phyloP scores from a whole-genome alignment of 1,140 invertebrate genomes.

The Pachypeltis micranthus region DNA sequence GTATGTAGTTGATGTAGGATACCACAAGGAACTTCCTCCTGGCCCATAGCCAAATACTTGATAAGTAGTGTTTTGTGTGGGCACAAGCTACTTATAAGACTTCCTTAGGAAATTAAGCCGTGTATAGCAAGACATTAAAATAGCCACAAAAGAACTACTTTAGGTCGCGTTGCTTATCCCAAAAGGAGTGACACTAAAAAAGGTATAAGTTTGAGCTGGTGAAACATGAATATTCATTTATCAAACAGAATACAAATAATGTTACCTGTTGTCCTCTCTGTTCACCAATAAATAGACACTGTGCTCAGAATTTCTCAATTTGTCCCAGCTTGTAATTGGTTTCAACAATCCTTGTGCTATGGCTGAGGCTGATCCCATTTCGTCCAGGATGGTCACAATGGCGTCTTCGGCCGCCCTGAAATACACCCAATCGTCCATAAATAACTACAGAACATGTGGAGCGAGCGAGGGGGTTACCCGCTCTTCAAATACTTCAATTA shows the following conservation, averaged over 20 bases:
- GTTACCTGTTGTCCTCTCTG: constrained; percentile 35
- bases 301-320: constrained; percentile 52
- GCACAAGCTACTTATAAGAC: neutral
- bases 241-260: neutral
- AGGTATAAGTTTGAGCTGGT: neutral
- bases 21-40: too few relatives aligned
- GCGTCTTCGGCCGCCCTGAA: constrained; percentile 49
- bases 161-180: neutral
- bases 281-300: constrained; percentile 56
- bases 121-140: neutral
- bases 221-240: neutral
- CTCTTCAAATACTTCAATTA: neutral
- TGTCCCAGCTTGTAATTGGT: constrained; percentile 54
- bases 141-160: neutral
- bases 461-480: neutral
- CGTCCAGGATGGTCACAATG: constrained; percentile 51
- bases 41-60: too few relatives aligned
- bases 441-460: neutral
- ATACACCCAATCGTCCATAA: constrained; percentile 18
- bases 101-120: neutral
- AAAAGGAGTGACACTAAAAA: neutral
- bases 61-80: too few relatives aligned
- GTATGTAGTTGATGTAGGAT: too few relatives aligned
- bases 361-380: constrained; percentile 56
- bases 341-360: constrained; percentile 58